Base-by-base conservation (phyloP, 1,140 invertebrate genomes). In the Ditylenchus dipsaci region DNA sequence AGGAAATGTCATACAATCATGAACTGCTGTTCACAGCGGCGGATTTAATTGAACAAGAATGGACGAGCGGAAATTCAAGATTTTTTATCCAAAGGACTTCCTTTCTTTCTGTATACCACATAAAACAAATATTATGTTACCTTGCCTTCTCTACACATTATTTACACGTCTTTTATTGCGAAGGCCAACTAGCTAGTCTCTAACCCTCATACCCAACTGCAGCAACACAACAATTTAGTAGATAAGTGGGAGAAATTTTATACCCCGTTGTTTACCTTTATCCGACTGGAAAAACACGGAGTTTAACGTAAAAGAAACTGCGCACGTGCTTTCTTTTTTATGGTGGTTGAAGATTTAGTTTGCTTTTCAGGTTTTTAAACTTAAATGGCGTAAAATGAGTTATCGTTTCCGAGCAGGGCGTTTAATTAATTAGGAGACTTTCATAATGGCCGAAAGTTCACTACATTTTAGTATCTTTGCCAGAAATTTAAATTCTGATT, bases 51-150 rank as follows among this genome's bases (percentile, higher is more conserved):
- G 49, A 53, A 11, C 49, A 53, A 53, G 23, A 53, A 53, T 19
- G 23, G 49, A 53, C 49, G 3, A 8, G 8, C n/a, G 23, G 49
- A 53, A 53, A 53, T 53, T 53, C 15, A 53, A 17, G 49, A 53
- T 53, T 53, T 53, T 38, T 38, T 53, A 3, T 21, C 49, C 8
- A 3, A 21, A 15, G 49, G 49, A 53, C 3, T 53, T 26, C 49
- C n/a, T 53, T 53, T 53, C 23, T 26, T 53, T 53, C 8, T 1
- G 49, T 8, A 53, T 21, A 53, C 23, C n/a, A 21, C 49, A 53
- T 3, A 53, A 53, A 53, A 53, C 49, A 53, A 53, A 53, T 53
- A 53, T 53, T 7, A 53, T 53, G 49, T 53, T 53, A 53, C 49
- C 23, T 26, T 53, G n/a, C 23, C 1, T 53, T 3, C 33, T 38